Base-by-base conservation (phyloP, 2,888 invertebrate genomes). In the Pollenia labialis region DNA sequence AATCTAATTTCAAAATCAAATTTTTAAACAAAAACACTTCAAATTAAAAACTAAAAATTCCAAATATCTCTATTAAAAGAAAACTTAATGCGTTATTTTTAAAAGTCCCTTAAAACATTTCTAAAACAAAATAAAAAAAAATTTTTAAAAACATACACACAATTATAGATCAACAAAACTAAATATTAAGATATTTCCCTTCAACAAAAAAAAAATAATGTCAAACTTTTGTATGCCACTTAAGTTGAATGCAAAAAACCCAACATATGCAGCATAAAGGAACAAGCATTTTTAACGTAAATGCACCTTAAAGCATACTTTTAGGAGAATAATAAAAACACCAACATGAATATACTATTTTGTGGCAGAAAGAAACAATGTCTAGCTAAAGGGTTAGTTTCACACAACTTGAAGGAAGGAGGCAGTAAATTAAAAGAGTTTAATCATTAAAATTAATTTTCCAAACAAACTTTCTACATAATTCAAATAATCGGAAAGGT, bases 271-370 rank as follows among this genome's bases (percentile, higher is more conserved):
- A 72, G 46, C 64, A 84, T 60, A 66, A 68, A 66, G 72, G 66
- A 84, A 52, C 66, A 54, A 56, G 16, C 8, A 72, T 72, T 66
- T 84, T 52, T 58, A 66, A 84, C 42, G 23, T 62, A 80, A 74
- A 85, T 80, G 79, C 79, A 85, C 74, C 84, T 80, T 85, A 60
- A 80, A 85, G 84, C 84, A 80, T 74, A 74, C 66, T 74, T 68
- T 66, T 48, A 74, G 66, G 72, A 68, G 40, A n/a, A 62, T 42
- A 23, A 56, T 54, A 77, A 14, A 58, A 40, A 58, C 12, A 76
- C 14, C 10, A 82, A 84, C 84, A 84, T 74, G 66, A 72, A 68
- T 72, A 46, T 62, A 77, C 56, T 46, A 66, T 84, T 74, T 79
- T 79, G 84, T 58, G 84, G 72, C 23, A 60, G 4, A 69, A 75